phyloP scores from a whole-genome alignment of 2,113 vertebrate genomes.

The Lycocorax pyrrhopterus region DNA sequence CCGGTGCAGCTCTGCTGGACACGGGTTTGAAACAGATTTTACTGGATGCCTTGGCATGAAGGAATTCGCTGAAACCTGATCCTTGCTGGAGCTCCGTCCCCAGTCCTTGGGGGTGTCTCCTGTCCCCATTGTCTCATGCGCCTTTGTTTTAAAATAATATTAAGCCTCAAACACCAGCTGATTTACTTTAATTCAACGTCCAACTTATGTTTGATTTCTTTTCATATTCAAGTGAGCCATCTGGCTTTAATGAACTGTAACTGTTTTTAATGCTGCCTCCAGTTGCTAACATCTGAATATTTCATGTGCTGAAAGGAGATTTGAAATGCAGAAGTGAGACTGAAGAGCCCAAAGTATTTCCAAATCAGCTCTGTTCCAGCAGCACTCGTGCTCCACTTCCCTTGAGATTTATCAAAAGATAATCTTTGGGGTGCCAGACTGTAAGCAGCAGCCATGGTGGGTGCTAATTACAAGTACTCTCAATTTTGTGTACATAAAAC shows the following conservation, averaged over 20 bases:
- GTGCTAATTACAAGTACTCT: constrained; percentile 27
- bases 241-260: constrained; percentile 65
- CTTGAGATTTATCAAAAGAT: neutral
- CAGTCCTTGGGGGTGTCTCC: neutral
- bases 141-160: constrained; percentile 49
- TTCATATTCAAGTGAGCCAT: constrained; percentile 66
- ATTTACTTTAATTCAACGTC: constrained; percentile 59
- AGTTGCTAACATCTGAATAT: constrained; percentile 60
- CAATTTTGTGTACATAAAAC: constrained; percentile 39
- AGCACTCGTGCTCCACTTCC: constrained; percentile 9
- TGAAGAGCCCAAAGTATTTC: constrained; percentile 33
- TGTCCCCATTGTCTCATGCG: neutral
- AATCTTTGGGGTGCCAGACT: constrained; percentile 39
- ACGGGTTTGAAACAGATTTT: neutral
- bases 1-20: neutral
- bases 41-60: neutral
- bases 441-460: neutral
- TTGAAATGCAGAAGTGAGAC: constrained; percentile 48
- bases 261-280: constrained; percentile 62
- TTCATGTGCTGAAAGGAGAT: constrained; percentile 45
- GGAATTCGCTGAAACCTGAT: neutral
- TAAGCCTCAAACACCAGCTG: constrained; percentile 40
- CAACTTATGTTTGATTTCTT: constrained; percentile 59
- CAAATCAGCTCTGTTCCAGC: constrained; percentile 13
- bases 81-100: neutral